Percentiles rank a stretch among this genome's conserved stretches.
These are phyloP conservation scores for Patella caerulea DNA, from an alignment of 2,888 invertebrate species.

Conservation along the genomic window DNA sequence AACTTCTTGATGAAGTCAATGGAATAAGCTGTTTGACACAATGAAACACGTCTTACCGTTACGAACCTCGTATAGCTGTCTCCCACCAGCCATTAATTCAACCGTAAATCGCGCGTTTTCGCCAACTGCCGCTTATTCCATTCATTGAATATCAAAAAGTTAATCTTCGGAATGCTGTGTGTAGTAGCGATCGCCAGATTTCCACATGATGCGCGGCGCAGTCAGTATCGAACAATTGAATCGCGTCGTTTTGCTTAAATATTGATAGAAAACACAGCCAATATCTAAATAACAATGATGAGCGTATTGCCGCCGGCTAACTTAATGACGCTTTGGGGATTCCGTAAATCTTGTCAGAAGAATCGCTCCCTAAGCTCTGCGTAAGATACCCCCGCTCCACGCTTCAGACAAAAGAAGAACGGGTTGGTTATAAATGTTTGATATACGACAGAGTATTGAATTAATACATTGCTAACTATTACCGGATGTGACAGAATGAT, in stretches of 20 bases:
- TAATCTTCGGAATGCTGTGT: no score
- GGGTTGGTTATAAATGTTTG: background rate
- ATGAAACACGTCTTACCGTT: no score
- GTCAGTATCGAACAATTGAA: background rate
- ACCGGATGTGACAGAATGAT: background rate
- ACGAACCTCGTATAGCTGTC: no score
- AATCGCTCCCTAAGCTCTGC: background rate
- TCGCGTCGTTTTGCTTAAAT: background rate
- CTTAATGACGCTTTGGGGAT: constrained; percentile 3
- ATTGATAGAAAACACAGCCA: constrained; percentile 2
- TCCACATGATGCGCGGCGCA: background rate
- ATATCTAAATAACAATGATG: constrained; percentile 8
- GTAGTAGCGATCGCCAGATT: background rate
- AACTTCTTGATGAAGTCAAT: no score
- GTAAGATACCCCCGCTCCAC: background rate
- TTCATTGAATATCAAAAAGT: no score
- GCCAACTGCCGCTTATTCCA: no score
- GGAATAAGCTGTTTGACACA: no score
- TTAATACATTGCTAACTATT: constrained; percentile 1
- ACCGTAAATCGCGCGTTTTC: no score
- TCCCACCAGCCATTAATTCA: no score
- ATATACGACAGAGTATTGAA: background rate
- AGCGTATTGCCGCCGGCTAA: background rate
- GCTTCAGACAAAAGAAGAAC: background rate
- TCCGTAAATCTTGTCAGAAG: constrained; percentile 10